Evolutionary conservation across 2,888 invertebrate species (phyloP), one percentile per base, ranked within the genome.

Genomic region (Rhorus exstirpatorius): DNA sequence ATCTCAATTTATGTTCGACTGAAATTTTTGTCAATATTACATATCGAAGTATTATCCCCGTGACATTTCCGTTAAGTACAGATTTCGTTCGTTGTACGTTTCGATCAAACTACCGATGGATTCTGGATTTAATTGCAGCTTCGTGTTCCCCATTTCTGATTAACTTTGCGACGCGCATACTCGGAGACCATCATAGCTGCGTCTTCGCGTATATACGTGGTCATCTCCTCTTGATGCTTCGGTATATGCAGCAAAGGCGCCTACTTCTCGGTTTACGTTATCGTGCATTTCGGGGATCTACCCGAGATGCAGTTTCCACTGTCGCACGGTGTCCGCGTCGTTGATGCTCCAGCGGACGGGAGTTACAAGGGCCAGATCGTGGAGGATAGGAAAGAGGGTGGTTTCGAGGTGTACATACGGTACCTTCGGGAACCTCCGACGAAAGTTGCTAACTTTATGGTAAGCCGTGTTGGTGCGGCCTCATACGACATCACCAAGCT

Each of bases 401-500:
- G 63, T 46, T 76, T 58, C 35, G 67, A 67, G 58, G 76, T 60
- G 46, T 55, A n/a, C n/a, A n/a, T n/a, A 65, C 53, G 19, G 63
- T 51, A 67, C 76, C 67, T 68, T 53, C 58, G 51, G 53, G 83
- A 46, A 35, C 71, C 51, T 63, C 71, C 55, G 55, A 49, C 77
- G 78, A 67, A 83, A 83, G 77, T 83, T 83, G 77, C 51, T 89
- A 91, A 91, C 91, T 91, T 91, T 89, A 90, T 89, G 88, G 91
- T 91, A 89, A 90, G 89, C 88, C 87, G 89, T 89, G 89, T 84
- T 87, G 86, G 86, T 79, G 83, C 85, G 86, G 84, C 84, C 87
- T 61, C n/a, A n/a, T n/a, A 68, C 53, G 82, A 75, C 67, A 68
- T 76, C 60, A 87, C 87, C 87, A 87, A 88, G 88, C 84, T 87